Conservation (phyloP, 1,140 invertebrate genomes). For the Batillaria attramentaria region DNA sequence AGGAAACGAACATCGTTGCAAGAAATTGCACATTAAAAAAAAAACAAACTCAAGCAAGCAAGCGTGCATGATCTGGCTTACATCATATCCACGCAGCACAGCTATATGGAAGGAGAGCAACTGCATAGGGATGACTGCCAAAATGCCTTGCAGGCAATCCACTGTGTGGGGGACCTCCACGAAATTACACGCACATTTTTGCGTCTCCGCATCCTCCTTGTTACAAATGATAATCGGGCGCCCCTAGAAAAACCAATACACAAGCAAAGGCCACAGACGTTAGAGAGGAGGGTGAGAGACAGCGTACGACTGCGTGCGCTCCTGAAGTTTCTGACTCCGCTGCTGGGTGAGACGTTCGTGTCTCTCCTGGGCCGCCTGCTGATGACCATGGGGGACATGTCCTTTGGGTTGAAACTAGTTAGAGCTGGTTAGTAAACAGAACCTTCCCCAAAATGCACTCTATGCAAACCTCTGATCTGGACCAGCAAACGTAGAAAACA, state of each 20-base stretch:
- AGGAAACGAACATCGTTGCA: not conserved
- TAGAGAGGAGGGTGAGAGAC: not conserved
- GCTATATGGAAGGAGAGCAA: slow-evolving; percentile 98
- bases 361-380: too few relatives aligned
- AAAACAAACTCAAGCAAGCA: not conserved
- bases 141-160: slow-evolving; percentile 90
- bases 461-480: too few relatives aligned
- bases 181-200: slow-evolving; percentile 79
- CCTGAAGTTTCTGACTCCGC: too few relatives aligned
- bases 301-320: not conserved
- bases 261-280: not conserved
- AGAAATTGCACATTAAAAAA: not conserved
- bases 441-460: too few relatives aligned
- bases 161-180: slow-evolving; percentile 88
- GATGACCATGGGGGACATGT: too few relatives aligned
- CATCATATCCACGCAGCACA: slow-evolving; percentile 63
- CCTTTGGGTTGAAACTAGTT: too few relatives aligned
- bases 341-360: too few relatives aligned
- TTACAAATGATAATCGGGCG: slow-evolving; percentile 95
- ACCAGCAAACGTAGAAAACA: too few relatives aligned
- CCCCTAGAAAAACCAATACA: slow-evolving; percentile 60
- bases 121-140: slow-evolving; percentile 80
- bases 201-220: slow-evolving; percentile 90
- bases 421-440: too few relatives aligned
- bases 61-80: slow-evolving; percentile 46